These are phyloP conservation scores for Drosophila dives DNA, from an alignment of 2,888 invertebrate species.

Conservation along the genomic window DNA sequence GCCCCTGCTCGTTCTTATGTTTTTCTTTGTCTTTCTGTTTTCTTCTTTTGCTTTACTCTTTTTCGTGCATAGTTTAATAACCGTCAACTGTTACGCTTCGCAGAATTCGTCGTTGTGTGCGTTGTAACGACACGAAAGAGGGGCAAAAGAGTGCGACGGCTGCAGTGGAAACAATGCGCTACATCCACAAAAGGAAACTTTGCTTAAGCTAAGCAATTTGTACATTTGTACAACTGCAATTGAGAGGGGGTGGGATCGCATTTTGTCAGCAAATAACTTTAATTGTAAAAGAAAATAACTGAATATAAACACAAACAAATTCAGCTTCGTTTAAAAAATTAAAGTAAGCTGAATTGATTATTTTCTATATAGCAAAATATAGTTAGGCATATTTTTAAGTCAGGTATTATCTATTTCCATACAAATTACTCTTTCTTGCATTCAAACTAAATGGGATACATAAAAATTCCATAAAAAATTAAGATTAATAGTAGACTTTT, in stretches of 20 bases:
- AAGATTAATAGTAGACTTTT: background rate
- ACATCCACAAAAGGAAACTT: constrained; percentile 35
- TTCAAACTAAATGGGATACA: background rate
- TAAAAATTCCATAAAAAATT: background rate
- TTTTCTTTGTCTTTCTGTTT: background rate
- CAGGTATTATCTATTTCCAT: background rate
- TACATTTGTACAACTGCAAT: constrained; percentile 16
- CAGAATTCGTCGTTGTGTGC: constrained; percentile 56
- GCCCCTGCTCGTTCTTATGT: constrained; percentile 22
- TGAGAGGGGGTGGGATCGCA: background rate
- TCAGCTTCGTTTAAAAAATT: background rate
- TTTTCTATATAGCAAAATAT: background rate
- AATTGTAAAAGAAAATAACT: background rate
- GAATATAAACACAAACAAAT: background rate
- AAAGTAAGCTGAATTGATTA: background rate
- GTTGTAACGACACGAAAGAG: constrained; percentile 11
- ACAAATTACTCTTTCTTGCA: background rate
- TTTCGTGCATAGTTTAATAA: constrained; percentile 73
- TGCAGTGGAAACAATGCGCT: constrained; percentile 8
- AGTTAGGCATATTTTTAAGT: background rate
- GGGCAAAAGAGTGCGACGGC: background rate
- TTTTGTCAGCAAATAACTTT: background rate
- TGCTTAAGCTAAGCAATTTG: constrained; percentile 31
- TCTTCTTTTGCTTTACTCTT: constrained; percentile 22
- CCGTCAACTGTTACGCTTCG: constrained; percentile 78